A percentile compares a stretch with the other conserved stretches of the same genome.
phyloP scores from a whole-genome alignment of 2,113 vertebrate genomes.

The Phaethon lepturus region DNA sequence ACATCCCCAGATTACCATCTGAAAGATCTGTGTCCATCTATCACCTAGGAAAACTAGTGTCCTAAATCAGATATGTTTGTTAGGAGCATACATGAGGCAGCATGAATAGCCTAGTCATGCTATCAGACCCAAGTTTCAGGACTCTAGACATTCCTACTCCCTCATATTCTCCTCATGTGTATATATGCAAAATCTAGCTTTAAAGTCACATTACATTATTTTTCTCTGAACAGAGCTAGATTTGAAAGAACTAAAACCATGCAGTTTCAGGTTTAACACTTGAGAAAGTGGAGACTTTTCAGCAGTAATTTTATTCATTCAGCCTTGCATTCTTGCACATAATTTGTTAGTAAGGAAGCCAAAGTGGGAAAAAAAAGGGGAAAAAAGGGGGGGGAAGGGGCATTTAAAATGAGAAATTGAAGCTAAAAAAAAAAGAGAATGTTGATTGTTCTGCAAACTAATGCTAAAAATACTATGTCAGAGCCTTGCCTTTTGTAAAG shows the following conservation, averaged over 20 bases:
- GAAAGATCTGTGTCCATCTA: neutral
- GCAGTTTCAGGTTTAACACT: neutral
- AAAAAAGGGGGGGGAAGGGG: fast-evolving
- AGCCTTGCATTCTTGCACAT: neutral
- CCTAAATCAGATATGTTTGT: neutral
- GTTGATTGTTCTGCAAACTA: neutral
- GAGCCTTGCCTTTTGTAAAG: neutral
- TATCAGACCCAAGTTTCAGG: neutral
- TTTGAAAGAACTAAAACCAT: neutral
- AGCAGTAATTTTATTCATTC: neutral
- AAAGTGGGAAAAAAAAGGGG: neutral
- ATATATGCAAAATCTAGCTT: neutral
- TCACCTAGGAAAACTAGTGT: neutral
- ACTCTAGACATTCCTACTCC: neutral
- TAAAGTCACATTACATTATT: neutral
- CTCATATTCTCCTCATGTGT: neutral
- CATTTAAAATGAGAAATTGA: neutral
- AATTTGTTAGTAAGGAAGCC: neutral
- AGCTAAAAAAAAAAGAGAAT: neutral
- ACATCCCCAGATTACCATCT: neutral
- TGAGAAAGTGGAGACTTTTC: neutral
- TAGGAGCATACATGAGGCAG: neutral
- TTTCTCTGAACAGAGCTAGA: neutral
- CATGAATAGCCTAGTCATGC: neutral
- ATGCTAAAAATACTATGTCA: neutral